Conservation (phyloP, 2,113 vertebrate species). For the Platichthys flesus region DNA sequence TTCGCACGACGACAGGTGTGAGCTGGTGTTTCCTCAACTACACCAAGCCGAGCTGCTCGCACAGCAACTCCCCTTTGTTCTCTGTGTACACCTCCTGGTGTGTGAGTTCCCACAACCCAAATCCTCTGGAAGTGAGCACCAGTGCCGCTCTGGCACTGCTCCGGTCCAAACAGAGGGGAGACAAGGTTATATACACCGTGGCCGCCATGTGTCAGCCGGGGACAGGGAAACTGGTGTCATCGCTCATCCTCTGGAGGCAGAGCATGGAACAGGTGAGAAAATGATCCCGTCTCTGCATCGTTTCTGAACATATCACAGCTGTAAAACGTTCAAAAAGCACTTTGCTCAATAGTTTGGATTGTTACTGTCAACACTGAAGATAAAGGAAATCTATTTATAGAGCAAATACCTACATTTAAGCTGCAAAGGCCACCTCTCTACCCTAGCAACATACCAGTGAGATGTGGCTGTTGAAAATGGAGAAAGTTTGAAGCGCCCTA, state of each 20-base stretch:
- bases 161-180: conserved; percentile 91
- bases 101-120: conserved; percentile 93
- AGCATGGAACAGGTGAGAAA: conserved; percentile 90
- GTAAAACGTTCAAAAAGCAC: background rate
- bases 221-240: conserved; percentile 92
- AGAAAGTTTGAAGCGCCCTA: conserved; percentile 27
- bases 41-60: conserved; percentile 92
- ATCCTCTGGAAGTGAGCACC: conserved; percentile 92
- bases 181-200: conserved; percentile 90
- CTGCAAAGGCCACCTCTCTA: too few species aligned
- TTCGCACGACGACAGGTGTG: conserved; percentile 95
- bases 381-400: background rate
- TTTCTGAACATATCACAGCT: background rate
- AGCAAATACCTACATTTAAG: background rate
- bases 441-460: background rate
- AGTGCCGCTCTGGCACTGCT: conserved; percentile 91
- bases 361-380: background rate
- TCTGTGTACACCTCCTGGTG: conserved; percentile 96
- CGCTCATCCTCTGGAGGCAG: conserved; percentile 89
- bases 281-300: background rate
- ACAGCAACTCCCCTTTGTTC: conserved; percentile 86
- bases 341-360: background rate
- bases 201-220: conserved; percentile 93
- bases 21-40: conserved; percentile 99
- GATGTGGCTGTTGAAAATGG: conserved; percentile 26